Base-by-base conservation (phyloP, 2,797 vertebrate species). In the Anolis apletophallus region DNA sequence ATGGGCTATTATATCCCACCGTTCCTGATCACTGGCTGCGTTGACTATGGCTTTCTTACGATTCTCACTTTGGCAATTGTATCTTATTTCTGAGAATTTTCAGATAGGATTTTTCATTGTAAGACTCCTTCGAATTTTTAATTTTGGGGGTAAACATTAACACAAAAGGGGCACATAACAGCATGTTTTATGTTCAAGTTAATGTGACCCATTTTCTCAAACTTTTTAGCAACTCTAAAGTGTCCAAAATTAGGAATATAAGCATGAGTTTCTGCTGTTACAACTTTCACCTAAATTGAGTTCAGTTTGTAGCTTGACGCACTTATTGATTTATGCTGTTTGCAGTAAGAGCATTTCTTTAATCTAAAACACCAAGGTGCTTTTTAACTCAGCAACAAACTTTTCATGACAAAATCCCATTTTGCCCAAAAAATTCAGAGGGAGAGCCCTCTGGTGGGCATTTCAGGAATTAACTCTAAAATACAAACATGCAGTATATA, bases 361-460 rank as follows among this genome's bases (percentile, higher is more conserved):
- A 76, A 26, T 12, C 55, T 32, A 46, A 57, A 76, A 57, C n/a
- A 21, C 13, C 23, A 19, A 5, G 4, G 12, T 29, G 34, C 46
- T n/a, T 12, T 61, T 59, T 50, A 59, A 67, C 50, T 17, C 16
- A 23, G 50, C 75, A 69, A 61, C 72, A n/a, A 50, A 64, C 64
- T 34, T 40, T 84, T 52, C 59, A 3, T 29, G 12, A 55, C 7
- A 16, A 55, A 54, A 10, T 19, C 29, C 21, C 52, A 50, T 14
- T 75, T 75, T n/a, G 82, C 19, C 2, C 29, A 68, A 32, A 67
- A 46, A 46, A 68, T 11, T 69, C 34, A 16, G 32, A 19, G n/a
- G 68, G 69, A 55, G 59, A 29, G 71, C 50, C 81, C 64, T 61
- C 61, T 85, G 77, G 64, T 69, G 83, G 52, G 11, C 19, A 57